These are phyloP conservation scores for Enteromius trimaculatus DNA, from an alignment of 2,797 vertebrate species.

Conservation along the genomic window DNA sequence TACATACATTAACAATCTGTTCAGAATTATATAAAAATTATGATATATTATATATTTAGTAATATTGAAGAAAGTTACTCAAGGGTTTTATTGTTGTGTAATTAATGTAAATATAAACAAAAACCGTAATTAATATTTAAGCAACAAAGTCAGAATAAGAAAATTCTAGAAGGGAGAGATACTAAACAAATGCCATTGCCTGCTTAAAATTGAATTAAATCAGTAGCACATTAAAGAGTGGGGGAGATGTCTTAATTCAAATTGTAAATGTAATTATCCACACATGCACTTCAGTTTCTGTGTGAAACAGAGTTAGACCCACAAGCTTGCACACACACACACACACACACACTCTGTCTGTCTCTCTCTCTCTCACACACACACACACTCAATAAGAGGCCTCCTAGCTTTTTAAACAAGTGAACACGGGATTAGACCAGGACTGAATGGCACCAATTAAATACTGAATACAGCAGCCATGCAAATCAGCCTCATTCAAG, in stretches of 20 bases:
- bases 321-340: slow-evolving; percentile 10
- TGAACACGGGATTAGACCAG: slow-evolving; percentile 62
- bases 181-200: slow-evolving; percentile 20
- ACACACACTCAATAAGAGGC: slow-evolving; percentile 33
- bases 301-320: slow-evolving; percentile 39
- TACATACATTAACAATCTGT: slow-evolving; percentile 1
- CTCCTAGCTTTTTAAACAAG: slow-evolving; percentile 54
- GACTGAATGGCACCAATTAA: slow-evolving; percentile 66
- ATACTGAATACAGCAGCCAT: slow-evolving; percentile 62
- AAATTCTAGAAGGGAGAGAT: background rate
- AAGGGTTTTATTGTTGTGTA: background rate
- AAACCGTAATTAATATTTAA: background rate
- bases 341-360: slow-evolving; percentile 1
- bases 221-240: slow-evolving; percentile 24
- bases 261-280: slow-evolving; percentile 47
- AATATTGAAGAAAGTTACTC: background rate
- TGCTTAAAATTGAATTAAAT: slow-evolving; percentile 43
- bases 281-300: slow-evolving; percentile 38
- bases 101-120: background rate
- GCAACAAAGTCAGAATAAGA: background rate
- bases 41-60: background rate
- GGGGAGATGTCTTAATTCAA: slow-evolving; percentile 44
- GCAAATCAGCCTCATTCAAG: slow-evolving; percentile 61
- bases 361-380: slow-evolving; percentile 7
- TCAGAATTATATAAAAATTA: slow-evolving; percentile 7